A percentile compares a stretch with the other conserved stretches of the same genome.
Evolutionary conservation across 92 coral and sea anemone species (phyloP).

Genomic region (Nematostella vectensis): DNA sequence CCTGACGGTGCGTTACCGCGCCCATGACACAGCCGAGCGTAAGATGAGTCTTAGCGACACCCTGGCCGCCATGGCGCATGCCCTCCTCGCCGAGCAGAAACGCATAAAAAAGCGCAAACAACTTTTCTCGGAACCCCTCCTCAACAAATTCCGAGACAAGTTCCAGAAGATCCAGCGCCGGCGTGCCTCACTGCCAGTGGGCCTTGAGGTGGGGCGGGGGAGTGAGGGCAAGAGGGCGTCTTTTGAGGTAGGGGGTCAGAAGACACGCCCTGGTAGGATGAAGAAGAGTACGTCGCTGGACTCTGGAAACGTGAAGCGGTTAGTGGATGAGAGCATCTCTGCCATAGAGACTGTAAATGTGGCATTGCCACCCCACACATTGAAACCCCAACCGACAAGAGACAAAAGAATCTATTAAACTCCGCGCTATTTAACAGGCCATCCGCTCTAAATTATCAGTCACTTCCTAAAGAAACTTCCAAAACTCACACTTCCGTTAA

Average conservation of each 20-base stretch:
- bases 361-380: too few species aligned
- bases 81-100: constrained; percentile 19
- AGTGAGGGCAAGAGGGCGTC: background rate
- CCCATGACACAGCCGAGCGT: constrained; percentile 14
- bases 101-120: constrained; percentile 16
- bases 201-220: constrained; percentile 20
- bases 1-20: constrained; percentile 30
- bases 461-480: too few species aligned
- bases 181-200: constrained; percentile 54
- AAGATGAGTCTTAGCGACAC: constrained; percentile 15
- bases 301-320: background rate
- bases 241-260: constrained; percentile 20
- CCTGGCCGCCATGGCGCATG: constrained; percentile 13
- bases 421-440: too few species aligned
- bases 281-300: constrained; percentile 11
- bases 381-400: too few species aligned
- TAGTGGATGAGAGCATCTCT: background rate
- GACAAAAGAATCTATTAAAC: too few species aligned
- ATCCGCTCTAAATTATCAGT: too few species aligned
- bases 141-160: constrained; percentile 54
- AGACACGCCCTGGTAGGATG: background rate
- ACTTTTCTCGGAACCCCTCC: constrained; percentile 56
- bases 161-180: constrained; percentile 47
- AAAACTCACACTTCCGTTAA: too few species aligned
- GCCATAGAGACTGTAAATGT: too few species aligned